Conservation (phyloP, 2,797 vertebrate genomes). For the Cetoscarus ocellatus region DNA sequence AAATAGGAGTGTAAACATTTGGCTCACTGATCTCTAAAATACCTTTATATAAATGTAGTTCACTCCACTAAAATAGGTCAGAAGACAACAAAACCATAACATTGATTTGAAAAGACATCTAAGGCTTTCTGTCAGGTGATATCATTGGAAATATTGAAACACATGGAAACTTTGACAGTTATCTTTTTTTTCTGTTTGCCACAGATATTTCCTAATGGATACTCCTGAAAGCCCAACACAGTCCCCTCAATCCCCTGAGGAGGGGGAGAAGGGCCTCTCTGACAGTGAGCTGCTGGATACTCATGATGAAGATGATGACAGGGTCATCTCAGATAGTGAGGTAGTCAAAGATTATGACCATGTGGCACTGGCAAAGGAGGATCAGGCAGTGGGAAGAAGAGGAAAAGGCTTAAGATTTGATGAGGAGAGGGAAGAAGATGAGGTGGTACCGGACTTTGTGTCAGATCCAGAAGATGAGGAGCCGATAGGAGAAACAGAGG, state of each 20-base stretch:
- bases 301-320: slow-evolving; percentile 82
- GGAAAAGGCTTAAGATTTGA: slow-evolving; percentile 71
- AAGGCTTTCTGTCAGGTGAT: no score
- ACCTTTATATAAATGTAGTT: no score
- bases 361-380: slow-evolving; percentile 71
- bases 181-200: slow-evolving; percentile 21
- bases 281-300: slow-evolving; percentile 89
- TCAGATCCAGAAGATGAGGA: slow-evolving; percentile 86
- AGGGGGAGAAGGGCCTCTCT: slow-evolving; percentile 88
- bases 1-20: no score
- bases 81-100: no score
- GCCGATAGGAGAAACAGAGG: slow-evolving; percentile 53
- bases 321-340: slow-evolving; percentile 89
- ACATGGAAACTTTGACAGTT: no score
- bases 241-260: slow-evolving; percentile 91
- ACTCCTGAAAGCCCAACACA: slow-evolving; percentile 92
- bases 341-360: slow-evolving; percentile 87
- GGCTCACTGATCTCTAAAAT: no score
- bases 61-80: no score
- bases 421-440: slow-evolving; percentile 84
- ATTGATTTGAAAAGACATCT: no score
- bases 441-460: slow-evolving; percentile 75
- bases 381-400: slow-evolving; percentile 39
- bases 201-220: slow-evolving; percentile 87
- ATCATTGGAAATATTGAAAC: no score